A percentile compares a stretch with the other conserved stretches of the same genome.
Evolutionary conservation across 2,113 vertebrate species (phyloP).

Genomic region (Platichthys flesus): DNA sequence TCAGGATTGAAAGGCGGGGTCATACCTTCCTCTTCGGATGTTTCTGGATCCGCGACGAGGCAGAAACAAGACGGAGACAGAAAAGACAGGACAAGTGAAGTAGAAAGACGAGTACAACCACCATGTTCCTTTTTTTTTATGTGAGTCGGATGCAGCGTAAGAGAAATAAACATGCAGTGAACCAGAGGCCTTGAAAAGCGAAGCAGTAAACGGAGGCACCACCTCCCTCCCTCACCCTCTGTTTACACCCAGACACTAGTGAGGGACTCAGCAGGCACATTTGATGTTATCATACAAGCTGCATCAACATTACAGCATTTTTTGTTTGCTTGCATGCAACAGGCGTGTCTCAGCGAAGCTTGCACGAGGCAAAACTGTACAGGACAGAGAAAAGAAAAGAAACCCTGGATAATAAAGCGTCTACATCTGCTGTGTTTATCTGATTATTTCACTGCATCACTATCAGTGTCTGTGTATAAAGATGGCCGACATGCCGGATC

Average conservation of each 20-base stretch:
- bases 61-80: constrained; percentile 24
- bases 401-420: too few species aligned
- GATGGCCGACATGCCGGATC: too few species aligned
- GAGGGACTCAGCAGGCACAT: not conserved
- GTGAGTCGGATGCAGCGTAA: not conserved
- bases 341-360: constrained; percentile 38
- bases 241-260: not conserved
- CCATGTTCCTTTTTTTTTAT: not conserved
- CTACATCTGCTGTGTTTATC: not conserved
- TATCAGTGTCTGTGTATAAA: too few species aligned
- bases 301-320: not conserved
- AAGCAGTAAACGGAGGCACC: not conserved
- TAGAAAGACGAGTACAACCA: constrained; percentile 1
- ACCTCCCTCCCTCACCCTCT: not conserved
- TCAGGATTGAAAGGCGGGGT: constrained; percentile 85
- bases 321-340: constrained; percentile 19
- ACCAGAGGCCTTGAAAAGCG: constrained; percentile 1
- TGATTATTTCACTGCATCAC: not conserved
- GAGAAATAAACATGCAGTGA: constrained; percentile 32
- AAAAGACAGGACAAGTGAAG: constrained; percentile 26
- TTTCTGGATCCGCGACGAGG: constrained; percentile 84
- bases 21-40: constrained; percentile 97
- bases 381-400: too few species aligned
- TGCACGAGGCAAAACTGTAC: not conserved
- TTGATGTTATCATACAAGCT: not conserved